Evolutionary conservation across 2,797 vertebrate species (phyloP).

Genomic region (Alosa sapidissima): DNA sequence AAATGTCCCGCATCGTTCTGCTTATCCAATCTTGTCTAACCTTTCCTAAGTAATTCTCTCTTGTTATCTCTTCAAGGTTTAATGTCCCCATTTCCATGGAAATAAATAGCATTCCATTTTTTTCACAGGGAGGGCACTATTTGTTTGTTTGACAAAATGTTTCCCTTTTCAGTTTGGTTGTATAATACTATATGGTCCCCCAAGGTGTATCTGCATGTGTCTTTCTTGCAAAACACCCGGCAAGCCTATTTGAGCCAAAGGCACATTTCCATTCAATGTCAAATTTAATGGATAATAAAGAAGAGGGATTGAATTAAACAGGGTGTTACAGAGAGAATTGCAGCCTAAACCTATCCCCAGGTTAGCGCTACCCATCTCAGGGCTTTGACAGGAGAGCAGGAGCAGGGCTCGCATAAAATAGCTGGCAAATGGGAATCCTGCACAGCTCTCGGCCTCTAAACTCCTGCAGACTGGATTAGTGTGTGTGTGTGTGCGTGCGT

Average conservation of each 20-base stretch:
- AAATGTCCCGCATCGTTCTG: slow-evolving; percentile 3
- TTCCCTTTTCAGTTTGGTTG: neutral
- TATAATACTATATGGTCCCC: slow-evolving; percentile 4
- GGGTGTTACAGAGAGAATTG: neutral
- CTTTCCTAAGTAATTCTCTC: neutral
- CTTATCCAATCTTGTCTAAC: neutral
- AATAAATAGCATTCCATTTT: neutral
- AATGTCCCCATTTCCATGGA: neutral
- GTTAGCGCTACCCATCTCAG: slow-evolving; percentile 6
- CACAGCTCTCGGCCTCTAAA: neutral
- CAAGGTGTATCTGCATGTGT: neutral
- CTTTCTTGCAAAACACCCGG: neutral
- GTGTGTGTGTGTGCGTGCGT: neutral
- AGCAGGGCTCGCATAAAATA: neutral
- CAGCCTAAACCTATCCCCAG: slow-evolving; percentile 15
- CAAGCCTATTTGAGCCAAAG: neutral
- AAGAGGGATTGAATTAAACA: slow-evolving; percentile 1
- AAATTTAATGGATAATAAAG: slow-evolving; percentile 12
- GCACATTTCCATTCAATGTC: slow-evolving; percentile 10
- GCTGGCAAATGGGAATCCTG: slow-evolving; percentile 11
- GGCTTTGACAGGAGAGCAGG: slow-evolving; percentile 18
- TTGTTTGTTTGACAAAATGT: slow-evolving; percentile 10
- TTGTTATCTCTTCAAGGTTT: slow-evolving; percentile 12
- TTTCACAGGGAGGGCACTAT: neutral
- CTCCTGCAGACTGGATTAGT: slow-evolving; percentile 13